Percentiles rank a stretch among this genome's conserved stretches.
These are phyloP conservation scores for Melanostoma mellinum DNA, from an alignment of 2,888 invertebrate genomes.

Conservation along the genomic window DNA sequence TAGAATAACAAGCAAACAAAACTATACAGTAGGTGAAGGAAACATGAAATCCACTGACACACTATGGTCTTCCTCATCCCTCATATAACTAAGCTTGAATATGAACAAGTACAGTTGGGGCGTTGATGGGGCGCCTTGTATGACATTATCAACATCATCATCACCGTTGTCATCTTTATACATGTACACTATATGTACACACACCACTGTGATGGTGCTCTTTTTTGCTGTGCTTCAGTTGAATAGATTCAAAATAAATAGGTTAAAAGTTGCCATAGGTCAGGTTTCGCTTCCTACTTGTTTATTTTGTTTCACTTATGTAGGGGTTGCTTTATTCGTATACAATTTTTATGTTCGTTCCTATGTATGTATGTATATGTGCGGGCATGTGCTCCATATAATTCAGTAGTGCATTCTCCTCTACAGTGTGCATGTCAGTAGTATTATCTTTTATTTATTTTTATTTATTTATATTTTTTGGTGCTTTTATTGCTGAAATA, in stretches of 20 bases:
- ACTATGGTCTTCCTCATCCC: neutral
- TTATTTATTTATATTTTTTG: neutral
- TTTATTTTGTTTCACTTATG: constrained; percentile 26
- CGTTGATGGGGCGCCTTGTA: constrained; percentile 24
- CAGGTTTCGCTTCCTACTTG: constrained; percentile 62
- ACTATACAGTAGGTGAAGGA: constrained; percentile 35
- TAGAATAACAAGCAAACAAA: constrained; percentile 36
- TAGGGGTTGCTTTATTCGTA: constrained; percentile 21
- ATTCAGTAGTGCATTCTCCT: constrained; percentile 46
- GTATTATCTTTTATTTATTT: constrained; percentile 4
- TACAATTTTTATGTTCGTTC: constrained; percentile 18
- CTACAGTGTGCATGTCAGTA: constrained; percentile 19
- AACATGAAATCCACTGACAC: constrained; percentile 34
- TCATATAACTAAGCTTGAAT: neutral
- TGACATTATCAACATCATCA: constrained; percentile 37
- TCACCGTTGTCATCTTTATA: constrained; percentile 7
- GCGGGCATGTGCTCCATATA: constrained; percentile 39
- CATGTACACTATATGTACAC: neutral
- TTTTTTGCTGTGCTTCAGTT: constrained; percentile 16
- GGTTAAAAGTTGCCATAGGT: constrained; percentile 68
- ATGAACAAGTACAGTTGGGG: constrained; percentile 13
- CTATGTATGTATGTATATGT: neutral
- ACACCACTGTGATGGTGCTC: neutral
- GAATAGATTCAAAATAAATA: constrained; percentile 59
- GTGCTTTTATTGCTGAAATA: constrained; percentile 17